These are phyloP conservation scores for Phalangium opilio DNA, from an alignment of 2,888 invertebrate species.

Conservation along the genomic window DNA sequence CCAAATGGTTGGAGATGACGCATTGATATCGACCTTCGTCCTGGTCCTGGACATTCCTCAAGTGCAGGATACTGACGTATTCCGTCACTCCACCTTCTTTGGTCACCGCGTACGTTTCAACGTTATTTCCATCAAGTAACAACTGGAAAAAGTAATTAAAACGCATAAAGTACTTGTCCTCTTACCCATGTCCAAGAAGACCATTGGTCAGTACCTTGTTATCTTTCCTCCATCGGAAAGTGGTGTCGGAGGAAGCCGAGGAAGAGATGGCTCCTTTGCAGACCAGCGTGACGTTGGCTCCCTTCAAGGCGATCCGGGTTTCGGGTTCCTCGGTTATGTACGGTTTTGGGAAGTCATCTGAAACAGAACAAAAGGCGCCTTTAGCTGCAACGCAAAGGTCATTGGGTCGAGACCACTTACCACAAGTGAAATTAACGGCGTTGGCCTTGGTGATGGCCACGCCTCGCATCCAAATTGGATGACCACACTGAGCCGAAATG, in stretches of 20 bases:
- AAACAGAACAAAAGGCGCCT: constrained; percentile 16
- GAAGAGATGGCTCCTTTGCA: constrained; percentile 52
- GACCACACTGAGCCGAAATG: constrained; percentile 56
- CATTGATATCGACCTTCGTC: constrained; percentile 86
- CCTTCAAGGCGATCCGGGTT: constrained; percentile 68
- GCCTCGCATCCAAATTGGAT: constrained; percentile 60
- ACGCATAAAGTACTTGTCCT: background rate
- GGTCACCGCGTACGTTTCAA: constrained; percentile 18
- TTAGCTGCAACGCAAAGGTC: background rate
- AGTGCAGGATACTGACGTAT: constrained; percentile 48
- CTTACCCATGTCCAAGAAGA: too few relatives aligned
- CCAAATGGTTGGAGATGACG: constrained; percentile 72
- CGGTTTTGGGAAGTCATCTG: constrained; percentile 69
- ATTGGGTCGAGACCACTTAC: constrained; percentile 27
- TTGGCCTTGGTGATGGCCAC: constrained; percentile 49
- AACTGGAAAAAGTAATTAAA: too few relatives aligned
- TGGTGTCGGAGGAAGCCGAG: constrained; percentile 45
- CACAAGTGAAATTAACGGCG: constrained; percentile 33
- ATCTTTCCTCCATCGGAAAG: constrained; percentile 76
- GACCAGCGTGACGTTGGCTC: constrained; percentile 61
- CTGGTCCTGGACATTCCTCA: constrained; percentile 57
- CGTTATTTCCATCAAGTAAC: constrained; percentile 4
- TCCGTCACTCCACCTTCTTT: constrained; percentile 8
- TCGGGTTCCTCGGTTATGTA: constrained; percentile 64
- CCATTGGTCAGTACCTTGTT: too few relatives aligned